Evolutionary conservation across 2,113 vertebrate genomes (phyloP).

Genomic region (Onychostruthus taczanowskii): DNA sequence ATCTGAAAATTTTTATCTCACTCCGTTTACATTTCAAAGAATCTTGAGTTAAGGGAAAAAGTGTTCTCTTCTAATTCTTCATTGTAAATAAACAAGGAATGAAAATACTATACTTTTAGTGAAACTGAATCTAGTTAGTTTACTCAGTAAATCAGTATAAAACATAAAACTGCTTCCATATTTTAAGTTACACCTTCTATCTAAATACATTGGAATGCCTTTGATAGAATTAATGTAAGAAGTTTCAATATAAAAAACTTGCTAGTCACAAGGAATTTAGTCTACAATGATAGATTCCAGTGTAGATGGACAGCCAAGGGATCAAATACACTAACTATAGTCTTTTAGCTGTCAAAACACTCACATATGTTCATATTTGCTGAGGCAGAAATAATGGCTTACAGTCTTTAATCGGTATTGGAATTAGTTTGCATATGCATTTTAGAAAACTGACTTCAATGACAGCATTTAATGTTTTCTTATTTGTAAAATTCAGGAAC

Average conservation of each 20-base stretch:
- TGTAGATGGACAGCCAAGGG: constrained; percentile 28
- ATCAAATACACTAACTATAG: constrained; percentile 18
- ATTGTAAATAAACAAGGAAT: neutral
- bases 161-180: neutral
- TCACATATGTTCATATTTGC: constrained; percentile 48
- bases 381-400: constrained; percentile 63
- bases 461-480: constrained; percentile 17
- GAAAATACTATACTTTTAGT: neutral
- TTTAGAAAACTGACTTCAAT: constrained; percentile 44
- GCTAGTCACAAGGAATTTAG: constrained; percentile 4
- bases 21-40: neutral
- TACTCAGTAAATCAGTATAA: neutral
- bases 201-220: neutral
- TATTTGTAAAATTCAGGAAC: constrained; percentile 43
- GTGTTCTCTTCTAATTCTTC: neutral
- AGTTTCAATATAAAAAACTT: neutral
- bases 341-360: constrained; percentile 64
- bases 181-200: neutral
- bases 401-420: constrained; percentile 34
- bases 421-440: constrained; percentile 49
- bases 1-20: neutral
- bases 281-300: neutral
- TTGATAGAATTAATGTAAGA: neutral
- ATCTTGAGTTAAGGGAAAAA: neutral
- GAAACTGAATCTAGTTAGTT: neutral